Conservation (phyloP, 2,888 invertebrate species). For the Pyrrhosoma nymphula region DNA sequence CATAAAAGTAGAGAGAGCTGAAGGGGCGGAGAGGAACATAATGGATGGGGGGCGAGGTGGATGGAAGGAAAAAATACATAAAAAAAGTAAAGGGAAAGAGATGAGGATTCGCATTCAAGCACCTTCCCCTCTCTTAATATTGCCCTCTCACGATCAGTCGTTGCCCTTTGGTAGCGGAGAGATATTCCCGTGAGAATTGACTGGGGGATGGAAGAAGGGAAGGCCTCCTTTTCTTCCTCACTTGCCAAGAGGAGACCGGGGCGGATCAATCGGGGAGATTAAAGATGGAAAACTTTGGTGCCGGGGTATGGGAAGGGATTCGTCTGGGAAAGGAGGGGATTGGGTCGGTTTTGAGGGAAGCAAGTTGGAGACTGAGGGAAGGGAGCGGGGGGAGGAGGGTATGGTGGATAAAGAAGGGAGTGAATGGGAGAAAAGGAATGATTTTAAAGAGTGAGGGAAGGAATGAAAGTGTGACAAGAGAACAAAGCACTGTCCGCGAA, state of each 20-base stretch:
- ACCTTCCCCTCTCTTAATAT: conserved; percentile 50
- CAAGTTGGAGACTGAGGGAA: neutral
- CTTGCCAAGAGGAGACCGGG: neutral
- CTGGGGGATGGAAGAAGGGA: neutral
- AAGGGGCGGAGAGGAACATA: neutral
- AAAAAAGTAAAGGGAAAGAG: neutral
- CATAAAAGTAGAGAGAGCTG: neutral
- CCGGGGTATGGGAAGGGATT: neutral
- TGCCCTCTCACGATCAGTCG: conserved; percentile 63
- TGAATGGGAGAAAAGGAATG: neutral
- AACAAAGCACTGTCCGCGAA: neutral
- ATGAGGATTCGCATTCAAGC: conserved; percentile 44
- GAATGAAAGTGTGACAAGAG: neutral
- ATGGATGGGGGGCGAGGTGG: neutral
- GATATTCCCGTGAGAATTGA: conserved; percentile 63
- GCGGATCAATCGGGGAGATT: conserved; percentile 49
- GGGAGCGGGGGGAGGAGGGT: neutral
- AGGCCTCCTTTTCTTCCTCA: neutral
- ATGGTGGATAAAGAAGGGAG: neutral
- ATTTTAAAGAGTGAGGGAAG: neutral
- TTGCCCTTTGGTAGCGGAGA: conserved; percentile 52
- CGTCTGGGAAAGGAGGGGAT: neutral
- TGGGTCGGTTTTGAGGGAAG: neutral
- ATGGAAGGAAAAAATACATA: neutral
- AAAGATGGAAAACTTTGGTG: conserved; percentile 55